Evolutionary conservation across 2,888 invertebrate species (phyloP).

Genomic region (Perithous albicinctus): DNA sequence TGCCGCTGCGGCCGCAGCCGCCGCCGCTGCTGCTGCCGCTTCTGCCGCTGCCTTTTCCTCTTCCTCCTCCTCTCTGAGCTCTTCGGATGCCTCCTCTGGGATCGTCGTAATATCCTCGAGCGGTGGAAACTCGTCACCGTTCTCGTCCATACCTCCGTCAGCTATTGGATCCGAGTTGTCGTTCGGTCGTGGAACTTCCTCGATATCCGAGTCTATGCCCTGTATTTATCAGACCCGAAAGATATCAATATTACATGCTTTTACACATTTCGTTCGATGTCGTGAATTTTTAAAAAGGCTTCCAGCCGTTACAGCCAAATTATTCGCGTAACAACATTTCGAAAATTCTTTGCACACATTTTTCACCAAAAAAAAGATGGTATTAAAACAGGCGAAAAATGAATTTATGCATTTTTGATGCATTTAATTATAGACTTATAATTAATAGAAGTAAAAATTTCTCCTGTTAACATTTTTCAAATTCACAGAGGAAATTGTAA

Average conservation of each 20-base stretch:
- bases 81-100: conserved; percentile 87
- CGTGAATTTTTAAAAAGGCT: background rate
- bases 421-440: too few species aligned
- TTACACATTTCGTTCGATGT: too few species aligned
- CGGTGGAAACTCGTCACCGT: conserved; percentile 78
- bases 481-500: too few species aligned
- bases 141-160: conserved; percentile 79
- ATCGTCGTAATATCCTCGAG: conserved; percentile 83
- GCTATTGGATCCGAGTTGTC: conserved; percentile 85
- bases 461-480: too few species aligned
- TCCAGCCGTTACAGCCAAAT: too few species aligned
- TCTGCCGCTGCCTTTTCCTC: conserved; percentile 85
- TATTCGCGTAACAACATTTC: too few species aligned
- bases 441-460: too few species aligned
- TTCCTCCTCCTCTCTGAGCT: conserved; percentile 85
- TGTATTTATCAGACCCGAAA: conserved; percentile 76
- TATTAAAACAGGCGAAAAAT: too few species aligned
- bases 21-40: conserved; percentile 67
- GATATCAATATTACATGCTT: background rate
- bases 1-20: conserved; percentile 44
- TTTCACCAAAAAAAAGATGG: too few species aligned
- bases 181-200: conserved; percentile 91
- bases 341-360: too few species aligned
- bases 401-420: too few species aligned
- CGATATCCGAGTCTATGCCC: conserved; percentile 95